Base-by-base conservation (phyloP, 2,113 vertebrate species). In the Mobula birostris region DNA sequence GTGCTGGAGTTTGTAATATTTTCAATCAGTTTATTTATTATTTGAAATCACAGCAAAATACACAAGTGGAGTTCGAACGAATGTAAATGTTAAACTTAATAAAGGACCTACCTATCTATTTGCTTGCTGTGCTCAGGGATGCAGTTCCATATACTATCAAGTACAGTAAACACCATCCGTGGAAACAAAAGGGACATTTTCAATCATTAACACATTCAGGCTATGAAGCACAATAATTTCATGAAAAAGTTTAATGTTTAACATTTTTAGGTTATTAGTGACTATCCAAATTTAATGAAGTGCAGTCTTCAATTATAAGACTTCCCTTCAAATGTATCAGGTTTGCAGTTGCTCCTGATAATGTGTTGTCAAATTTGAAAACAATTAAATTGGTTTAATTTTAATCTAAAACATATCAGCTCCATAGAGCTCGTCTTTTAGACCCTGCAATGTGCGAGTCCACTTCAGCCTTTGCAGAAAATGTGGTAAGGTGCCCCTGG, bases 1-100 rank as follows among this genome's bases (percentile, higher is more conserved):
- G 91, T 24, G 74, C 61, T 76, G 68, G 15, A 7, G 19, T 92
- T 56, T 74, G 68, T 74, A 93, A 93, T 29, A 21, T 93, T 74
- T 93, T 74, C 21, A 93, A 93, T 93, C 91, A 93, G 27, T 93
- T 91, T n/a, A 70, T 68, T 90, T 63, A 87, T 48, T 56, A 8
- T 61, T 29, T 87, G 24, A 61, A 87, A 87, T 87, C 63, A 21
- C 70, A 56, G 91, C 11, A 93, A 93, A 93, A 76, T 76, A 92
- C 4, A 27, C 74, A 40, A 74, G 72, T 19, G 21, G 19, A 5
- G 15, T 6, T 74, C 5, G 19, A 74, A 74, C 21, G 19, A 74
- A 24, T 74, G 72, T 74, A 74, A 74, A 74, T 74, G 17, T 76
- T 48, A 93, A 74, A 40, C 27, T 74, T 93, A 40, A 74, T 74